Percentiles rank a stretch among this genome's conserved stretches.
These are phyloP conservation scores for Ladona fulva DNA, from an alignment of 1,140 invertebrate species.

Conservation along the genomic window DNA sequence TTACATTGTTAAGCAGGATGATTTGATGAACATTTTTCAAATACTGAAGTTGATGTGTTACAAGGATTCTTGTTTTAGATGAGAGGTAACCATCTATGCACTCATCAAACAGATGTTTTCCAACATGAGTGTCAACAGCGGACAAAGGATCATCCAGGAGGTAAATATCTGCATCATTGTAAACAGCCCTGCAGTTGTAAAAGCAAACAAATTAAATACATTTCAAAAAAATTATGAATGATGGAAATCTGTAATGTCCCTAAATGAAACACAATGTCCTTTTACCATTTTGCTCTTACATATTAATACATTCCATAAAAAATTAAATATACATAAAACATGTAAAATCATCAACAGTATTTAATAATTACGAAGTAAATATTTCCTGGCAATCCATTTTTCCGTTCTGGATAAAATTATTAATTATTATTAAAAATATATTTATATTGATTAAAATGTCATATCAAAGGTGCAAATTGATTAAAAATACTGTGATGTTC, in stretches of 20 bases:
- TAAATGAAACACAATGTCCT: too few relatives aligned
- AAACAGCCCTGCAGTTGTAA: slow-evolving; percentile 38
- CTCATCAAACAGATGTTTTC: slow-evolving; percentile 67
- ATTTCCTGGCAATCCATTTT: too few relatives aligned
- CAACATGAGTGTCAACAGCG: slow-evolving; percentile 72
- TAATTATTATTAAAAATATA: too few relatives aligned
- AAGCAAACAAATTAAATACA: slow-evolving; percentile 26
- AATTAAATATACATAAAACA: too few relatives aligned
- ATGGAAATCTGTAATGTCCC: too few relatives aligned
- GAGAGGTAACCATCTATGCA: slow-evolving; percentile 56
- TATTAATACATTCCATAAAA: slow-evolving; percentile 38
- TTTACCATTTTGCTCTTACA: slow-evolving; percentile 41
- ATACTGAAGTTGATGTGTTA: slow-evolving; percentile 80
- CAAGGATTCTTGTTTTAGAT: slow-evolving; percentile 66
- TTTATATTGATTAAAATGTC: too few relatives aligned
- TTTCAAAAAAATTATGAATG: slow-evolving; percentile 11
- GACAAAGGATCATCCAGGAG: slow-evolving; percentile 74
- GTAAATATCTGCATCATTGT: slow-evolving; percentile 60
- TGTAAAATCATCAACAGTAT: too few relatives aligned
- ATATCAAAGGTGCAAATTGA: too few relatives aligned
- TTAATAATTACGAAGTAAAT: too few relatives aligned
- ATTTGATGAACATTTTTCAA: slow-evolving; percentile 65
- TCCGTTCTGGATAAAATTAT: too few relatives aligned
- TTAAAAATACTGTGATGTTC: too few relatives aligned
- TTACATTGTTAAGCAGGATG: slow-evolving; percentile 64